Base-by-base conservation (phyloP, 2,113 vertebrate species). In the Tapirus terrestris region DNA sequence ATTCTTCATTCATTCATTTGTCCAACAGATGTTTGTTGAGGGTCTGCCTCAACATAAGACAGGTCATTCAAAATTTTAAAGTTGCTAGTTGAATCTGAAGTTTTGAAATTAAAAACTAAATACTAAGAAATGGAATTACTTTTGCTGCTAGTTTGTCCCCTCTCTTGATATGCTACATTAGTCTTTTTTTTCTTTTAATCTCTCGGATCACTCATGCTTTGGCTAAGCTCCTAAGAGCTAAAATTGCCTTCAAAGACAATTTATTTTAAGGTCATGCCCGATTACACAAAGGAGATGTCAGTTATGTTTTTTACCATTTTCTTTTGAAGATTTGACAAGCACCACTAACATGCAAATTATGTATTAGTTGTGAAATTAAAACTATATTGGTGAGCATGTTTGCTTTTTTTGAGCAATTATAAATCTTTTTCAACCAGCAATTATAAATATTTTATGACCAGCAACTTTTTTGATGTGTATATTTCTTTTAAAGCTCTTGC, bases 251-350 rank as follows among this genome's bases (percentile, higher is more conserved):
- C 61, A 80, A 31, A 83, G 80, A 67, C 72, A 88, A 84, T 94
- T 97, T 97, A 86, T 97, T 94, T 97, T 96, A 98, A 97, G 95
- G 92, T 97, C 87, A 20, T 96, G 58, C 56, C 96, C 97, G 98
- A 98, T 96, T 93, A 98, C 89, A 18, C 91, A 87, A 95, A 85
- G 70, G 89, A 95, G 76, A 82, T 76, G 33, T 56, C n/a, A 36
- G 7, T 90, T 94, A 90, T 63, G 9, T 53, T 94, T 5, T 73
- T 67, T 56, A 72, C 6, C 87, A 11, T 76, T 91, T 94, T 75
- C 76, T 82, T 65, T 68, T 70, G 36, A 63, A 63, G 33, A 79
- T 33, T 82, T 91, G 43, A 87, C 0, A 36, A 76, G 5, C 2
- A 86, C 3, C 20, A 51, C 29, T 67, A 43, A 81, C 75, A 61